phyloP scores from a whole-genome alignment of 2,113 vertebrate species.

The Otocyon megalotis region DNA sequence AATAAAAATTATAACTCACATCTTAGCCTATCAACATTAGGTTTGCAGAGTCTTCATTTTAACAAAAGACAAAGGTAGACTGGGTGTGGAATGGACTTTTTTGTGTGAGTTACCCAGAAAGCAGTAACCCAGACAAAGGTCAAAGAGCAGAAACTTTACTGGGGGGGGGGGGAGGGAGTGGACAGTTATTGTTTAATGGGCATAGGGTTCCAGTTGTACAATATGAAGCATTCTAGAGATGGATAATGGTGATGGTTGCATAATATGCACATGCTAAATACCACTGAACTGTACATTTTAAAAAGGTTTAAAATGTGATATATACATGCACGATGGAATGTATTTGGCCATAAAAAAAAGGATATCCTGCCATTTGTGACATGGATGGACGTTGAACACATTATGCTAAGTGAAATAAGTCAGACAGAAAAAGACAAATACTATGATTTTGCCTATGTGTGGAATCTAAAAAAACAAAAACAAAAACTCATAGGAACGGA shows the following conservation, averaged over 20 bases:
- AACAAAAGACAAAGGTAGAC: neutral
- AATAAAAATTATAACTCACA: neutral
- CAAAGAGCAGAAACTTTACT: neutral
- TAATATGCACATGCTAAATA: neutral
- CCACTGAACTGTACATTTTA: neutral
- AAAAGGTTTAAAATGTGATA: neutral
- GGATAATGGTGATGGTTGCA: neutral
- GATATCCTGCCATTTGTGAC: neutral
- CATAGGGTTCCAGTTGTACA: neutral
- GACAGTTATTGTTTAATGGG: neutral
- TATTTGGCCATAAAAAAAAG: neutral
- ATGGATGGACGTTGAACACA: neutral
- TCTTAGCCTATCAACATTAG: neutral
- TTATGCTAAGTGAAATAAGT: neutral
- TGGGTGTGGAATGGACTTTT: neutral
- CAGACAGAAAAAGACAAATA: neutral
- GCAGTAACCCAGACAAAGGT: neutral
- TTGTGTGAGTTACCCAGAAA: neutral
- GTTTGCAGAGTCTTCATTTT: neutral
- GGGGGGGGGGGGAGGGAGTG: neutral
- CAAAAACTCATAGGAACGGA: neutral
- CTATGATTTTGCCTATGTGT: neutral
- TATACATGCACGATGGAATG: neutral
- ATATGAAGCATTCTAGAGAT: neutral
- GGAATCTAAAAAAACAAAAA: neutral